These are phyloP conservation scores for Hemichromis elongatus DNA, from an alignment of 2,113 vertebrate genomes.

Conservation along the genomic window DNA sequence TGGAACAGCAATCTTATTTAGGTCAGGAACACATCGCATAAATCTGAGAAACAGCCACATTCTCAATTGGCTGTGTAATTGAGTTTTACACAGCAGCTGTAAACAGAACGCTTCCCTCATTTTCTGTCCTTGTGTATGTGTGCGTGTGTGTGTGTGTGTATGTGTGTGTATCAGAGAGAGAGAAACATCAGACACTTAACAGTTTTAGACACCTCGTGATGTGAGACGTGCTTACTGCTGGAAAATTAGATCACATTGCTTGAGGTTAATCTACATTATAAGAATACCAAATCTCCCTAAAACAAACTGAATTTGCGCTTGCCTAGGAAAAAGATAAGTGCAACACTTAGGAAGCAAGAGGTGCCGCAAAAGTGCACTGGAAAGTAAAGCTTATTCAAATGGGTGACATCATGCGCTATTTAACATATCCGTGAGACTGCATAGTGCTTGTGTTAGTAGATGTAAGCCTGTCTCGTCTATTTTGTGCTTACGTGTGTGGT, in stretches of 20 bases:
- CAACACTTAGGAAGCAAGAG: not conserved
- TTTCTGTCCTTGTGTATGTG: not conserved
- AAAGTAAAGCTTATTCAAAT: not conserved
- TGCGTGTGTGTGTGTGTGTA: not conserved
- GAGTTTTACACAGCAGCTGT: slow-evolving; percentile 51
- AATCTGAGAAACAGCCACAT: slow-evolving; percentile 35
- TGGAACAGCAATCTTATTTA: slow-evolving; percentile 22
- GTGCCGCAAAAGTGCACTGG: not conserved
- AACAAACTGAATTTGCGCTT: slow-evolving; percentile 9
- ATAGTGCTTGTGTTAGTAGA: not conserved
- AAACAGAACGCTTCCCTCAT: slow-evolving; percentile 26
- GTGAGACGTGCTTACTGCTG: slow-evolving; percentile 10
- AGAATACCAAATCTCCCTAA: slow-evolving; percentile 48
- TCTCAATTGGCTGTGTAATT: slow-evolving; percentile 65
- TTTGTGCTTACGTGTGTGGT: not conserved
- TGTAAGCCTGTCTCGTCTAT: not conserved
- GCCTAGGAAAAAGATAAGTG: not conserved
- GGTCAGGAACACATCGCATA: slow-evolving; percentile 37
- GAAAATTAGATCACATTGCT: slow-evolving; percentile 34
- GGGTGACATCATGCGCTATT: not conserved
- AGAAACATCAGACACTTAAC: not conserved
- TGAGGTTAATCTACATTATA: not conserved
- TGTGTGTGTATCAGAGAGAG: not conserved
- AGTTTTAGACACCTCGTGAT: slow-evolving; percentile 38
- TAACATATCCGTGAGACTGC: not conserved